Base-by-base conservation (phyloP, 2,113 vertebrate species). In the Aegotheles bennettii region DNA sequence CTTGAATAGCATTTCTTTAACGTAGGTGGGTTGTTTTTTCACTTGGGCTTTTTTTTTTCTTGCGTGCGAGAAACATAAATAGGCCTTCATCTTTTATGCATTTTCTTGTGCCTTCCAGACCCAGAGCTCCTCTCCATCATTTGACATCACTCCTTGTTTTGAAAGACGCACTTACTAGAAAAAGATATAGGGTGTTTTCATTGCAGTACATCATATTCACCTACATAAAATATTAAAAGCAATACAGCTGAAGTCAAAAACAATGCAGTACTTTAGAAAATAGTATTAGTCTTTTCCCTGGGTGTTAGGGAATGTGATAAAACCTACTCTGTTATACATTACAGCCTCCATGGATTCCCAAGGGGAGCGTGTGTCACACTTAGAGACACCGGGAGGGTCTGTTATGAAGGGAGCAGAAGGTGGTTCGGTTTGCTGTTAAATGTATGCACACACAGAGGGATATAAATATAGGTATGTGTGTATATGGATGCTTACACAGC, bases 71-170 rank as follows among this genome's bases (percentile, higher is more conserved):
- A 94, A 94, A 93, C 94, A 91, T 94, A 97, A 96, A 96, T 96
- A 96, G 91, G 80, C 64, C 90, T 92, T 96, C 76, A 96, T 96
- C 84, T 96, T 95, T 93, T 88, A 95, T 95, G 93, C 76, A 95
- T 96, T 95, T 94, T 28, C 81, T 64, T 93, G 82, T 95, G 93
- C 70, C 76, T 97, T 90, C 68, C 71, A 95, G 67, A 94, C 73
- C 56, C 53, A 71, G 56, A 95, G 71, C 84, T 94, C 43, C 45
- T 88, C 64, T 94, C 74, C 42, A 80, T 93, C 70, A 88, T 71
- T 86, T 94, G 87, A 94, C 92, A 82, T 84, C 26, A 0, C 56
- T 94, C 65, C 84, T 78, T 84, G 84, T 75, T 95, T 76, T 95
- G 84, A 93, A 94, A 94, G 89, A 84, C 0, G 2, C 76, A 86